These are phyloP conservation scores for Fulica atra DNA, from an alignment of 2,113 vertebrate genomes.

Conservation along the genomic window DNA sequence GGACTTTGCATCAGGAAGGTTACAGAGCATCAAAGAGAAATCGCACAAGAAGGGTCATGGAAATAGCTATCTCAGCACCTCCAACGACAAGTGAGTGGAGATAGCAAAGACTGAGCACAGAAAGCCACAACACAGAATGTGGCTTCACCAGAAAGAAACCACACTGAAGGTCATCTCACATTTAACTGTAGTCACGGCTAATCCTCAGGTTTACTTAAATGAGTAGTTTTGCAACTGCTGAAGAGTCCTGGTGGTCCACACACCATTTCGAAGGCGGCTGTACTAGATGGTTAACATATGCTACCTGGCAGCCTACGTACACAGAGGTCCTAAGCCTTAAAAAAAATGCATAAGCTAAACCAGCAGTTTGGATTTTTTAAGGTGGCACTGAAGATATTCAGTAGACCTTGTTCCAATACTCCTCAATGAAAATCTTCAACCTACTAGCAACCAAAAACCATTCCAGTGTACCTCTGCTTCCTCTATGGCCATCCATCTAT, in stretches of 20 bases:
- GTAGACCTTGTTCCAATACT: neutral
- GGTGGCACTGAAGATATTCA: neutral
- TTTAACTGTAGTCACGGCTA: neutral
- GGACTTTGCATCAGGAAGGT: fast-evolving
- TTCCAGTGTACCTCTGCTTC: neutral
- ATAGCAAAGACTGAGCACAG: neutral
- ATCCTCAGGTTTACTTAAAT: neutral
- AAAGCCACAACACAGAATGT: neutral
- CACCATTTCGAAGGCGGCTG: neutral
- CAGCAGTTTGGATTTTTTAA: neutral
- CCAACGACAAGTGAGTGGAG: fast-evolving
- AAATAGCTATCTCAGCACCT: neutral
- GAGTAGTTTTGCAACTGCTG: neutral
- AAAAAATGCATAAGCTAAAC: neutral
- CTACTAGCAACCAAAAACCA: neutral
- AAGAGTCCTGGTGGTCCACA: neutral
- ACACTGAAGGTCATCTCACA: neutral
- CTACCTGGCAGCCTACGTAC: neutral
- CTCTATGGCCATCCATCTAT: neutral
- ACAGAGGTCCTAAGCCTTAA: neutral
- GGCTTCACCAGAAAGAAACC: neutral
- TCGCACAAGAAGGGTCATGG: fast-evolving
- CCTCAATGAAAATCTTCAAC: neutral
- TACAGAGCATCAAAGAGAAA: neutral
- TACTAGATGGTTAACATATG: neutral